Evolutionary conservation across 2,113 vertebrate species (phyloP).

Genomic region (Thunnus thynnus): DNA sequence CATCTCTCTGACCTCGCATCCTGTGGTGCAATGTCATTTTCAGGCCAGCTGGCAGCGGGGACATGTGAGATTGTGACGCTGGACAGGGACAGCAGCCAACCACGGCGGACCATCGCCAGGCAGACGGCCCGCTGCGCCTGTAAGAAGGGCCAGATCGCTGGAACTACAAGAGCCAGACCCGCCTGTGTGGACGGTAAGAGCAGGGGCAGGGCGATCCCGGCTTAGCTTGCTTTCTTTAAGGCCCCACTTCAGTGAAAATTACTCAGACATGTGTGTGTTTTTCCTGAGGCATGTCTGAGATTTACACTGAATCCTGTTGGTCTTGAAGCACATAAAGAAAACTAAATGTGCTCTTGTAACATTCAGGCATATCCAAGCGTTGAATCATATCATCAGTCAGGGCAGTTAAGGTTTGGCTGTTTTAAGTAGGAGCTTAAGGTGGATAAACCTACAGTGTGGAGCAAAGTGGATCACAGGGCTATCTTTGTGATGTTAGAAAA

Average conservation of each 20-base stretch:
- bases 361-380: constrained; percentile 11
- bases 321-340: constrained; percentile 8
- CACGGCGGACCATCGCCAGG: constrained; percentile 96
- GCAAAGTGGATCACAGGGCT: constrained; percentile 63
- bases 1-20: constrained; percentile 66
- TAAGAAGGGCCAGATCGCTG: constrained; percentile 99
- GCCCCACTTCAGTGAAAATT: constrained; percentile 32
- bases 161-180: constrained; percentile 97
- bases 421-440: constrained; percentile 57
- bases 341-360: constrained; percentile 21
- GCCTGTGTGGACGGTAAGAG: constrained; percentile 98
- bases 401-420: constrained; percentile 29
- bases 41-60: constrained; percentile 98
- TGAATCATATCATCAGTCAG: constrained; percentile 29
- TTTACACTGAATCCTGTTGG: constrained; percentile 4
- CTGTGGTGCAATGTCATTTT: constrained; percentile 80
- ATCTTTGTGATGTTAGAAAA: constrained; percentile 57
- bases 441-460: constrained; percentile 57
- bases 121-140: constrained; percentile 99
- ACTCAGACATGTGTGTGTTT: constrained; percentile 27
- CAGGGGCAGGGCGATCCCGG: constrained; percentile 2
- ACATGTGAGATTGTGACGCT: constrained; percentile 98
- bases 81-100: constrained; percentile 98
- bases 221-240: constrained; percentile 35
- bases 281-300: constrained; percentile 31